These are phyloP conservation scores for Clinocottus analis DNA, from an alignment of 2,113 vertebrate species.

Conservation along the genomic window DNA sequence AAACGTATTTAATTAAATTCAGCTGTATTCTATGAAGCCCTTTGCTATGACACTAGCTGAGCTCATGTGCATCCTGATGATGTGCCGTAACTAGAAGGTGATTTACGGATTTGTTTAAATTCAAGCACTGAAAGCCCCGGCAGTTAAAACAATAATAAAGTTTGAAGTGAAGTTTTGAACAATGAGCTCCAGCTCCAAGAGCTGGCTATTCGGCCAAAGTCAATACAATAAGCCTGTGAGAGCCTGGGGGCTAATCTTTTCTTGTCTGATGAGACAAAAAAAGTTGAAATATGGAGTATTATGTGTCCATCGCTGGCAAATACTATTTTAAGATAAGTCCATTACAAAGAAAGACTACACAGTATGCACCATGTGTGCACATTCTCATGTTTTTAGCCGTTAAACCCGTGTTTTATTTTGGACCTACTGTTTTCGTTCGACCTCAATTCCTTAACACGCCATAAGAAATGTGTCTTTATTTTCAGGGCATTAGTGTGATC, in stretches of 20 bases:
- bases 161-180: not conserved
- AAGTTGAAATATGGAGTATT: no score
- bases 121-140: not conserved
- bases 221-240: not conserved
- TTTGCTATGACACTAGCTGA: not conserved
- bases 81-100: not conserved
- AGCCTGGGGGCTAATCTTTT: not conserved
- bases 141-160: not conserved
- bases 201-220: not conserved
- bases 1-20: not conserved
- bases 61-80: not conserved
- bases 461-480: slow-evolving; percentile 11
- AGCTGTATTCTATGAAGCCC: not conserved
- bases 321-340: not conserved
- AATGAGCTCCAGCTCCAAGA: not conserved
- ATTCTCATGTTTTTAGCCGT: not conserved
- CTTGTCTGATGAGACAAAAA: not conserved
- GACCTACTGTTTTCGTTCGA: no score
- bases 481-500: slow-evolving; percentile 97
- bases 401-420: not conserved
- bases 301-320: not conserved
- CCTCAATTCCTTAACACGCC: not conserved
- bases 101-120: not conserved
- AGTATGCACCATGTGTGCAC: not conserved
- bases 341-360: not conserved